Percentiles rank a stretch among this genome's conserved stretches.
phyloP scores from a whole-genome alignment of 2,797 vertebrate genomes.

The Apogon hyalosoma region DNA sequence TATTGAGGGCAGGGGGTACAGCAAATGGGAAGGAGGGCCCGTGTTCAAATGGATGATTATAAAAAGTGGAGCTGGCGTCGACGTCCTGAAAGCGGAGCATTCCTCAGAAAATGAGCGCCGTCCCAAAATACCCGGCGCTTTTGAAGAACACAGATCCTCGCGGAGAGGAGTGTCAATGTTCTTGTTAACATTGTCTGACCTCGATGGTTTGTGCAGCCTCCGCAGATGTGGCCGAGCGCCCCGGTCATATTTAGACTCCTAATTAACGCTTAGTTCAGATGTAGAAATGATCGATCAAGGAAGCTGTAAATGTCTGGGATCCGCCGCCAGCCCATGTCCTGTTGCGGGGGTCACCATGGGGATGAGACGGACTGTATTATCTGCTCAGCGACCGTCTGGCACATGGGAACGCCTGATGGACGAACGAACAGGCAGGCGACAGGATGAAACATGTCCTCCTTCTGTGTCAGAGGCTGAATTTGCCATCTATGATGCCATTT shows the following conservation, averaged over 20 bases:
- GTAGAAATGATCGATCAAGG: constrained; percentile 10
- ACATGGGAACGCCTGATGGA: constrained; percentile 56
- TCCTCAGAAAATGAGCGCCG: constrained; percentile 25
- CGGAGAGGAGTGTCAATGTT: constrained; percentile 4
- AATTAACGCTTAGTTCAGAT: constrained; percentile 43
- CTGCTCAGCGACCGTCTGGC: constrained; percentile 69
- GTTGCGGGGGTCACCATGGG: constrained; percentile 71
- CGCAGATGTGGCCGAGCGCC: neutral
- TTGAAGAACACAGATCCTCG: constrained; percentile 30
- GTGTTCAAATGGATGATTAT: constrained; percentile 56
- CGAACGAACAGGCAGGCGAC: constrained; percentile 44
- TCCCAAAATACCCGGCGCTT: constrained; percentile 24
- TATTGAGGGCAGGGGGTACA: constrained; percentile 56
- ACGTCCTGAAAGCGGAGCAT: constrained; percentile 41
- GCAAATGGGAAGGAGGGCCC: constrained; percentile 36
- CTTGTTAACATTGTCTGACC: neutral
- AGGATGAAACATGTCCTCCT: constrained; percentile 62
- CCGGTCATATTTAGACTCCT: constrained; percentile 4
- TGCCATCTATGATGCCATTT: constrained; percentile 40
- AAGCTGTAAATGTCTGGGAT: constrained; percentile 45
- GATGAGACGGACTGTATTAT: constrained; percentile 71
- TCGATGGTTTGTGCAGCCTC: neutral
- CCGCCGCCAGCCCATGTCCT: constrained; percentile 49
- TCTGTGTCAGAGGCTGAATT: constrained; percentile 45
- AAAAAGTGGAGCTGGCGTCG: constrained; percentile 42